phyloP scores from a whole-genome alignment of 2,888 invertebrate genomes.

The Nymphalis urticae region DNA sequence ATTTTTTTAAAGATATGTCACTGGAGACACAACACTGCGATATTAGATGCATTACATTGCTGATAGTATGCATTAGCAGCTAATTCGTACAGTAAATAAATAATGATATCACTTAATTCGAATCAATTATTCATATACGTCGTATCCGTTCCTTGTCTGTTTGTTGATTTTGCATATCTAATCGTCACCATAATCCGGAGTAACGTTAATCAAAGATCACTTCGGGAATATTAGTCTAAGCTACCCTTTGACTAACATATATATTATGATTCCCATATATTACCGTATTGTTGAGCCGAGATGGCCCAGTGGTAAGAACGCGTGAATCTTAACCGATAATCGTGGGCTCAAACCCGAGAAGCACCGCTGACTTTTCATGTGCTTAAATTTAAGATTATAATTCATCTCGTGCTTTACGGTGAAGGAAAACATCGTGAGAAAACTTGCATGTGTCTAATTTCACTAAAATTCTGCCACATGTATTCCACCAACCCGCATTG shows the following conservation, averaged over 20 bases:
- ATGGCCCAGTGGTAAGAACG: no score
- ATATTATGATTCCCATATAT: neutral
- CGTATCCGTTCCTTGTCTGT: constrained; percentile 14
- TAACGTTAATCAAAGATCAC: constrained; percentile 16
- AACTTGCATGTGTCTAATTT: no score
- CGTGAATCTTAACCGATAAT: no score
- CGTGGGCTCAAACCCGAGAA: no score
- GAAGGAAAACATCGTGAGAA: no score
- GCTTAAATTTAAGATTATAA: no score
- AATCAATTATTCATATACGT: constrained; percentile 19
- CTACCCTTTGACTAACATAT: neutral
- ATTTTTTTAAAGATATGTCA: neutral
- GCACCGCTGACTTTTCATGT: no score
- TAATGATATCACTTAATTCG: constrained; percentile 2
- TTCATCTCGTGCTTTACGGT: no score
- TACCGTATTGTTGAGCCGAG: neutral
- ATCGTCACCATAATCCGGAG: constrained; percentile 17
- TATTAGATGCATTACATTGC: neutral
- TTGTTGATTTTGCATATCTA: constrained; percentile 23
- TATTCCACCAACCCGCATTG: no score
- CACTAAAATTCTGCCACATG: no score
- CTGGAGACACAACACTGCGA: neutral
- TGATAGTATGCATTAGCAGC: neutral
- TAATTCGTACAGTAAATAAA: neutral
- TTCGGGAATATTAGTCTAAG: constrained; percentile 1